Conservation (phyloP, 2,113 vertebrate species). For the Eptesicus fuscus region DNA sequence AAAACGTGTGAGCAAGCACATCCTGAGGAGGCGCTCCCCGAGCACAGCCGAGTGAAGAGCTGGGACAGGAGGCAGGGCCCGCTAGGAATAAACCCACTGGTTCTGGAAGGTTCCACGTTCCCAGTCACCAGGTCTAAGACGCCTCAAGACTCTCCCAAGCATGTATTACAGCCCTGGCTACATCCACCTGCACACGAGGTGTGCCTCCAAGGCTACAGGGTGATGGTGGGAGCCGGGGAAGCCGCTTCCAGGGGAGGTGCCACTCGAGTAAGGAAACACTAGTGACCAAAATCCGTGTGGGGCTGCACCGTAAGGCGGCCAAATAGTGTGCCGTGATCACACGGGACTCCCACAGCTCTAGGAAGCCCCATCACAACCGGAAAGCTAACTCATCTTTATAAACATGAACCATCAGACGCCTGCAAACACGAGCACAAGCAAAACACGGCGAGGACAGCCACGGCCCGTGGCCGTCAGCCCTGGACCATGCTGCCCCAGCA, state of each 20-base stretch:
- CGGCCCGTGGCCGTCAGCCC: accelerated
- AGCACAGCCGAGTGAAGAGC: accelerated
- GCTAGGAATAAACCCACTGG: accelerated
- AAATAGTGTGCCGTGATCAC: accelerated
- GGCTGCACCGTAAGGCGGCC: accelerated
- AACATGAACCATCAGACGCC: accelerated
- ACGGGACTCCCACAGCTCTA: neutral
- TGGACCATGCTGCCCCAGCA: accelerated
- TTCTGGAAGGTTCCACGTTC: neutral
- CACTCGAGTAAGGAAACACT: accelerated
- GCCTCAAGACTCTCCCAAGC: accelerated
- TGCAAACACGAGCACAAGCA: accelerated
- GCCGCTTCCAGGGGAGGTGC: accelerated
- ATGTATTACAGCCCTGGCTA: accelerated
- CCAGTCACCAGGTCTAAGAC: too few species aligned
- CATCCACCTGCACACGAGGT: neutral
- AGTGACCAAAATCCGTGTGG: accelerated
- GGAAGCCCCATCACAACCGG: accelerated
- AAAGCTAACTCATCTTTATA: accelerated
- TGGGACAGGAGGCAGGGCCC: neutral
- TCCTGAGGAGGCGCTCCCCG: neutral
- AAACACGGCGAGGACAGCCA: accelerated
- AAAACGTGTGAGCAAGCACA: accelerated
- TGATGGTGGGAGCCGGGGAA: accelerated
- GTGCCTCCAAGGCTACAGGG: accelerated